A percentile compares a stretch with the other conserved stretches of the same genome.
These are phyloP conservation scores for Alsophila aescularia DNA, from an alignment of 2,888 invertebrate species.

Conservation along the genomic window DNA sequence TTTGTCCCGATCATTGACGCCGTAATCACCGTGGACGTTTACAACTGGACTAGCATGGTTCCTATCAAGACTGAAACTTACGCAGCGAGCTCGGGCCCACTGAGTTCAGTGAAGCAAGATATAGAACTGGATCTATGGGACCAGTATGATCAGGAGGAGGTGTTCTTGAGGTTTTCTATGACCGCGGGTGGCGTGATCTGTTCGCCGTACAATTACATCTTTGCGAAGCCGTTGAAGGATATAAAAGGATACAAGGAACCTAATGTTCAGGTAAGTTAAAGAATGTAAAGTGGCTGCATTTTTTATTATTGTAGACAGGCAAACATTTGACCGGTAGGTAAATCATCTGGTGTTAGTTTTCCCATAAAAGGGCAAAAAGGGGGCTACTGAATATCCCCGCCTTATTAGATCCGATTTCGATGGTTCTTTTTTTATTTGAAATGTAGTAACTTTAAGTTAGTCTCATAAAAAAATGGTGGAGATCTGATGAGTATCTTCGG, in stretches of 20 bases:
- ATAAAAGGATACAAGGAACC: constrained; percentile 80
- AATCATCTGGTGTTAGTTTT: too few relatives aligned
- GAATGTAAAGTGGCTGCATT: too few relatives aligned
- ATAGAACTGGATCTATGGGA: constrained; percentile 54
- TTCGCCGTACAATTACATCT: constrained; percentile 87
- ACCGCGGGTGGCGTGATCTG: constrained; percentile 66
- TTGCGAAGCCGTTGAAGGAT: constrained; percentile 85
- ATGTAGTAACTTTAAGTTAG: too few relatives aligned
- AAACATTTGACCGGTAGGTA: too few relatives aligned
- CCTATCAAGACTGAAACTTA: constrained; percentile 62
- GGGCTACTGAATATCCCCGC: too few relatives aligned
- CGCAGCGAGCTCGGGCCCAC: constrained; percentile 48
- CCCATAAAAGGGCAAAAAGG: too few relatives aligned
- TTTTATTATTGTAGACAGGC: too few relatives aligned
- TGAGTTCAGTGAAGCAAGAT: constrained; percentile 60
- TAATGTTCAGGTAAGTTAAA: constrained; percentile 79
- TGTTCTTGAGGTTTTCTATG: constrained; percentile 80
- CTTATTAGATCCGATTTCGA: too few relatives aligned
- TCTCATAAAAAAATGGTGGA: too few relatives aligned
- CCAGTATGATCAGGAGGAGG: constrained; percentile 50
- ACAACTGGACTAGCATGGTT: constrained; percentile 82
- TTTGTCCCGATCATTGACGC: constrained; percentile 72
- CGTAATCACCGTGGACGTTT: constrained; percentile 82
- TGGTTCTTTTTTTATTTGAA: too few relatives aligned
- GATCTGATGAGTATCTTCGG: too few relatives aligned